A percentile compares a stretch with the other conserved stretches of the same genome.
Evolutionary conservation across 2,888 invertebrate genomes (phyloP).

Genomic region (Pachycephus smyrnensis): DNA sequence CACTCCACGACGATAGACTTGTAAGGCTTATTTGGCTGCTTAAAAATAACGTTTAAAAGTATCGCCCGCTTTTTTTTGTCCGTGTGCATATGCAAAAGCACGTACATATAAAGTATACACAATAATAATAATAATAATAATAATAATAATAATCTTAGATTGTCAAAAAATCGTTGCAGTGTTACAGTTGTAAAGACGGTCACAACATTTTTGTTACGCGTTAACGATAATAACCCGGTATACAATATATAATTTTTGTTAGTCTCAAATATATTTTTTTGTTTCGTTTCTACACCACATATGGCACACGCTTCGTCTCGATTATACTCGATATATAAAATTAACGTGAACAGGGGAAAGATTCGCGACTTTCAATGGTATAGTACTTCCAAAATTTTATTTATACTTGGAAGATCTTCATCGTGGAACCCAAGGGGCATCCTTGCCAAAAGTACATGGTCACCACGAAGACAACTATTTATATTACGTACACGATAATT

Average conservation of each 20-base stretch:
- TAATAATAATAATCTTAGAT: slow-evolving; percentile 13
- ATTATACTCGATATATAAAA: not conserved
- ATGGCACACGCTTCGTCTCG: not conserved
- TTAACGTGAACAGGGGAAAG: not conserved
- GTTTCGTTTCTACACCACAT: not conserved
- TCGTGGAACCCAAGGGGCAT: not conserved
- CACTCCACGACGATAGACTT: slow-evolving; percentile 47
- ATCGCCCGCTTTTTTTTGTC: not conserved
- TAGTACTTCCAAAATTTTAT: not conserved
- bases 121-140: not conserved
- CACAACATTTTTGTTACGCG: slow-evolving; percentile 36
- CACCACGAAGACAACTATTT: not conserved
- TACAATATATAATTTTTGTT: slow-evolving; percentile 12
- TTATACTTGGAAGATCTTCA: not conserved
- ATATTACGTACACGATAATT: not conserved
- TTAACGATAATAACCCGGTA: slow-evolving; percentile 29
- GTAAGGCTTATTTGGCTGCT: slow-evolving; percentile 35
- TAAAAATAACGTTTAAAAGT: slow-evolving; percentile 24
- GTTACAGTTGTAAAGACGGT: slow-evolving; percentile 36
- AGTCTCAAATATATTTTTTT: not conserved
- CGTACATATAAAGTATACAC: not conserved
- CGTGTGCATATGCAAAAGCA: not conserved
- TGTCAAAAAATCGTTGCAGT: slow-evolving; percentile 30
- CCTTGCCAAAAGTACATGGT: not conserved
- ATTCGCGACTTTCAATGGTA: not conserved